Conservation (phyloP, 2,113 vertebrate species). For the Syngnathus scovelli region DNA sequence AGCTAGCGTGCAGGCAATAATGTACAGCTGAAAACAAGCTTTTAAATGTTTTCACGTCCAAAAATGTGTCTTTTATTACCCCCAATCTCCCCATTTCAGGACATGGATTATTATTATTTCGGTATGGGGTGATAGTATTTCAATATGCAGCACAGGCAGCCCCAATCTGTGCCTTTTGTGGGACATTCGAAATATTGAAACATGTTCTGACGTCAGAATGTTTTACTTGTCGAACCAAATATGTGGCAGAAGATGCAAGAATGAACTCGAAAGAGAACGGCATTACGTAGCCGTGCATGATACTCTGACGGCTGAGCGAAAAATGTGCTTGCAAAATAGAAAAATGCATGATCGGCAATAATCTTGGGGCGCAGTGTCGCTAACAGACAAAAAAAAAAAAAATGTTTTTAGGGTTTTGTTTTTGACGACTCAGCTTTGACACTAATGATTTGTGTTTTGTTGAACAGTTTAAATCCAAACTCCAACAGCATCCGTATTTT, state of each 20-base stretch:
- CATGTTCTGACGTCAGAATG: not conserved
- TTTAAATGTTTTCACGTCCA: not conserved
- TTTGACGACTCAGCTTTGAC: not conserved
- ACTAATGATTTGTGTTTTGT: not conserved
- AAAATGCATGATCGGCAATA: not conserved
- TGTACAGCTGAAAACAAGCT: not conserved
- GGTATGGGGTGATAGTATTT: not conserved
- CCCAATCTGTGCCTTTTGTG: constrained; percentile 15
- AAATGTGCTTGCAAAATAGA: not conserved
- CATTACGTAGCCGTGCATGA: not conserved
- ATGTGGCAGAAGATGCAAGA: not conserved
- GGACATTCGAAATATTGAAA: constrained; percentile 5
- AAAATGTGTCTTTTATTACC: not conserved
- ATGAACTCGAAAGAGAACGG: not conserved
- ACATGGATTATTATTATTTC: constrained; percentile 1
- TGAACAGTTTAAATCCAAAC: not conserved
- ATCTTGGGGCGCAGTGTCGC: not conserved
- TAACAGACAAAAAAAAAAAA: too few species aligned
- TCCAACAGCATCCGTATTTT: not conserved
- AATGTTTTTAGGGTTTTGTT: not conserved
- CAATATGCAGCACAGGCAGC: not conserved
- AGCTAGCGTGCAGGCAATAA: not conserved
- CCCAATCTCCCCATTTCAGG: constrained; percentile 1
- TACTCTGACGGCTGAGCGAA: not conserved
- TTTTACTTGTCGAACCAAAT: not conserved